These are phyloP conservation scores for Octodon degus DNA, from an alignment of 2,113 vertebrate species.

Conservation along the genomic window DNA sequence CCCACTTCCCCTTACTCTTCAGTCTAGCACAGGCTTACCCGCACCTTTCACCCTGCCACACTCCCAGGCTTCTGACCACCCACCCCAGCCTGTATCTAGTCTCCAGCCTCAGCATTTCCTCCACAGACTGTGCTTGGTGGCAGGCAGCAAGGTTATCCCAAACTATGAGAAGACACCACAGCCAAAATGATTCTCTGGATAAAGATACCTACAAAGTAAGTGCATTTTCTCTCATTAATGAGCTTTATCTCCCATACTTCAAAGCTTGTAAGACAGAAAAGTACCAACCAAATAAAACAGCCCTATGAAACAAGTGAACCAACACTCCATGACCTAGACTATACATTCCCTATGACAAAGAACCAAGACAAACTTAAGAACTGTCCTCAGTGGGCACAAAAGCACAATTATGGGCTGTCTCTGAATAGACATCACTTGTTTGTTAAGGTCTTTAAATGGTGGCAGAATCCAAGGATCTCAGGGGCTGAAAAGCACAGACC, in stretches of 20 bases:
- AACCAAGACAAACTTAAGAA: not conserved
- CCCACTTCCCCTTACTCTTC: not conserved
- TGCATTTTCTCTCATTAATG: not conserved
- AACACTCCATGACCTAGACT: not conserved
- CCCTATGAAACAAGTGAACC: not conserved
- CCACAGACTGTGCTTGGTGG: not conserved
- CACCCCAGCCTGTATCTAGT: not conserved
- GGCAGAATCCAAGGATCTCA: not conserved
- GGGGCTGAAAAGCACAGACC: not conserved
- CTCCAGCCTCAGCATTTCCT: not conserved
- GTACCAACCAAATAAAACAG: not conserved
- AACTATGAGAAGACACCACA: not conserved
- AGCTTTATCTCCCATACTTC: not conserved
- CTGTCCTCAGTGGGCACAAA: not conserved
- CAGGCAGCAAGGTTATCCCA: not conserved
- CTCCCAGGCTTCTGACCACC: not conserved
- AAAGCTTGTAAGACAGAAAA: not conserved
- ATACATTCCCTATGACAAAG: not conserved
- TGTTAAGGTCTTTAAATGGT: not conserved
- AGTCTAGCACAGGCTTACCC: conserved; percentile 23
- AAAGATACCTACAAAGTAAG: not conserved
- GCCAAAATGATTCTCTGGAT: not conserved
- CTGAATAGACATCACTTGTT: not conserved
- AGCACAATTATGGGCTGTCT: not conserved
- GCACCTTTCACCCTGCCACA: not conserved